Base-by-base conservation (phyloP, 2,888 invertebrate species). In the Acleris emargana region DNA sequence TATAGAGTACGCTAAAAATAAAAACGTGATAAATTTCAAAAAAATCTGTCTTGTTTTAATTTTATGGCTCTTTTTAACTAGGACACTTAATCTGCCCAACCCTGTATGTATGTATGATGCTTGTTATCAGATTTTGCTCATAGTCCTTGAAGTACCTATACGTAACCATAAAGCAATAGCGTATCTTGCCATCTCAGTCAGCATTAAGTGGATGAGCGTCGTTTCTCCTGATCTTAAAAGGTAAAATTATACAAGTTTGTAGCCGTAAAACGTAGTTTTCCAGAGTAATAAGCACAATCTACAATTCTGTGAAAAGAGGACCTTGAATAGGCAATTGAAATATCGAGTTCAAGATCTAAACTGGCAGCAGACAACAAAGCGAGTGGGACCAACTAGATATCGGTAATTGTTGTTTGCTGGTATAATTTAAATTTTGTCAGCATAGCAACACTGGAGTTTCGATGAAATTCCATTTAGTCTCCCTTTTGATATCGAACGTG, bases 401-500 rank as follows among this genome's bases (percentile, higher is more conserved):
- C 32, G 49, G 49, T 49, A 49, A 17, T 52, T 28, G 22, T 17
- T 52, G 28, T n/a, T 52, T 32, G 22, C 47, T 49, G n/a, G 17
- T 42, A 55, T 66, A 57, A 38, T 60, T 66, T 57, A 51, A 6
- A 45, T 38, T 60, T 58, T 61, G 60, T 51, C 45, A 42, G 55
- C 51, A 47, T 66, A 47, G 60, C 57, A 57, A 61, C 61, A 42
- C 45, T 18, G 52, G 5, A 42, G 51, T 45, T 11, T 3, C 60
- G 60, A 17, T 9, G 60, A 55, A 66, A 66, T 57, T 66, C 38
- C 57, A 61, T 61, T 66, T 55, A 66, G 45, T n/a, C 13, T 28
- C 64, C 50, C 64, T 13, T 66, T 66, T 61, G 66, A 61, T 58
- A 64, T 61, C 50, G 61, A 51, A 51, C 54, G 25, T 6, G 45